phyloP scores from a whole-genome alignment of 2,797 vertebrate genomes.

The Ataeniobius toweri region DNA sequence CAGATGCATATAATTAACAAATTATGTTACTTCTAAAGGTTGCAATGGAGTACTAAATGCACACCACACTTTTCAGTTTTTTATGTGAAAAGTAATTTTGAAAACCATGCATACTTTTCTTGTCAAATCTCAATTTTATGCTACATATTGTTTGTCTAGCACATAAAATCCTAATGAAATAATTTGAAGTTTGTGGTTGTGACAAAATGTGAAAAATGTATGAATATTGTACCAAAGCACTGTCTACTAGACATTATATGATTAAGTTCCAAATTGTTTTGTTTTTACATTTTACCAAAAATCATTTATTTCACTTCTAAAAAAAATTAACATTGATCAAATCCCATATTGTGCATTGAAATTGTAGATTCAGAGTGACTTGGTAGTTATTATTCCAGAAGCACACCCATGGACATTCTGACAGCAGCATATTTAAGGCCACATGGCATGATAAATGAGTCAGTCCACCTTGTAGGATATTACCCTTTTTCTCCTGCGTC shows the following conservation, averaged over 20 bases:
- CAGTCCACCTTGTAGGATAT: conserved; percentile 60
- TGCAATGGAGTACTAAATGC: neutral
- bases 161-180: no score
- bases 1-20: no score
- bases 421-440: conserved; percentile 58
- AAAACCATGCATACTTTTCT: no score
- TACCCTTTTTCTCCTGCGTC: conserved; percentile 55
- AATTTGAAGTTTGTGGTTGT: no score
- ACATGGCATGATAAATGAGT: conserved; percentile 68
- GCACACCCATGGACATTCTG: conserved; percentile 38
- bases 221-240: neutral
- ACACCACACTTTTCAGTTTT: no score
- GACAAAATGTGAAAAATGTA: no score
- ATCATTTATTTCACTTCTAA: conserved; percentile 9
- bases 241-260: neutral
- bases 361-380: neutral
- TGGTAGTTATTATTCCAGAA: conserved; percentile 28
- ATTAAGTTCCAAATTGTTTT: neutral
- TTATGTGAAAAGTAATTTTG: no score
- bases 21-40: neutral
- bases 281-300: no score
- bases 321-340: conserved; percentile 27
- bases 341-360: conserved; percentile 18
- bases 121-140: no score
- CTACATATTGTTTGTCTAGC: no score